phyloP scores from a whole-genome alignment of 2,797 vertebrate genomes.

The Acipenser ruthenus region DNA sequence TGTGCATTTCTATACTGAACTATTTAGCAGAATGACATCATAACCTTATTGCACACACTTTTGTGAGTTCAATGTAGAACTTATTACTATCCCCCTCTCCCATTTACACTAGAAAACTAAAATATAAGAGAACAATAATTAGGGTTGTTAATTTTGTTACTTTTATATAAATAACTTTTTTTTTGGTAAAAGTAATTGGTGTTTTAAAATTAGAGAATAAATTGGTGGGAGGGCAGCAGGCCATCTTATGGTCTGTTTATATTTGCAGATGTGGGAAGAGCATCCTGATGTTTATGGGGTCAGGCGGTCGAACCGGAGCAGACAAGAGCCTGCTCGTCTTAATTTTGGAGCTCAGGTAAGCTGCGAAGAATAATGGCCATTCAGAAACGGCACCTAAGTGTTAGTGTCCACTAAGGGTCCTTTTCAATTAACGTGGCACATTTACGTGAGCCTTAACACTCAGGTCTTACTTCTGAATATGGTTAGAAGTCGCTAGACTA shows the following conservation, averaged over 20 bases:
- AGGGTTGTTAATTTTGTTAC: neutral
- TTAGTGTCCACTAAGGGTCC: neutral
- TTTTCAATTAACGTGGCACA: too few species aligned
- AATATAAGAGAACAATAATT: neutral
- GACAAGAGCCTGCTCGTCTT: constrained; percentile 91
- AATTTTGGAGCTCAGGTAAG: constrained; percentile 96
- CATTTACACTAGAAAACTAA: neutral
- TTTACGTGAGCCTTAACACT: too few species aligned
- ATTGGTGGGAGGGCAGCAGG: constrained; percentile 30
- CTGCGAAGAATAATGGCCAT: neutral
- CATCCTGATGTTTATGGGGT: constrained; percentile 98
- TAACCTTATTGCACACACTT: too few species aligned
- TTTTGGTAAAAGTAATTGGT: constrained; percentile 6
- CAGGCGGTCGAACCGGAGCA: constrained; percentile 90
- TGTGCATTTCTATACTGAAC: too few species aligned
- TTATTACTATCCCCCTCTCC: neutral
- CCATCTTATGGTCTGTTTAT: constrained; percentile 41
- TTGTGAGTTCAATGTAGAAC: constrained; percentile 14
- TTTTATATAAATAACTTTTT: constrained; percentile 3
- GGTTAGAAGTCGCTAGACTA: too few species aligned
- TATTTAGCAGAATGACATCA: too few species aligned
- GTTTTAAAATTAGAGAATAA: constrained; percentile 2
- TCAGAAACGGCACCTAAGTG: constrained; percentile 12
- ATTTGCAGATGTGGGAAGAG: constrained; percentile 98
- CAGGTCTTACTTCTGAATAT: too few species aligned